Conservation (phyloP, 2,113 vertebrate species). For the Periophthalmus modestus region DNA sequence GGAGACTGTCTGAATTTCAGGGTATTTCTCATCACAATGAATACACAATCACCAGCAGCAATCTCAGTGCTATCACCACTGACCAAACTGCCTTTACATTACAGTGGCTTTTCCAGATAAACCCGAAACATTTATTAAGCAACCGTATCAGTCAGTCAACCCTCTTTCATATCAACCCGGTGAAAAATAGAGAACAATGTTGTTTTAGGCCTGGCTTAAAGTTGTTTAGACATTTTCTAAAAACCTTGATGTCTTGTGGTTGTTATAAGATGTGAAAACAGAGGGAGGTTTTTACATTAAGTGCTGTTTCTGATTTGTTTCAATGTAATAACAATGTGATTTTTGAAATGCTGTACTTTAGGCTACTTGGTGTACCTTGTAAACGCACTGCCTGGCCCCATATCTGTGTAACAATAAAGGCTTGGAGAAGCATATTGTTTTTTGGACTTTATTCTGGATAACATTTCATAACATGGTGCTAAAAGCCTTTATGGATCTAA, state of each 20-base stretch:
- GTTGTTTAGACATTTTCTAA: slow-evolving; percentile 39
- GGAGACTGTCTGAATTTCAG: slow-evolving; percentile 35
- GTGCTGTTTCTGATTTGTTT: slow-evolving; percentile 64
- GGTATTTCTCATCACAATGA: slow-evolving; percentile 30
- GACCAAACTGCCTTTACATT: slow-evolving; percentile 48
- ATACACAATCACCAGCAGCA: slow-evolving; percentile 47
- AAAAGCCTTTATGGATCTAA: too few relatives aligned
- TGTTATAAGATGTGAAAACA: slow-evolving; percentile 48
- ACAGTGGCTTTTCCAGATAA: slow-evolving; percentile 17
- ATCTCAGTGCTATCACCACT: slow-evolving; percentile 18
- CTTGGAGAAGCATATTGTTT: slow-evolving; percentile 50
- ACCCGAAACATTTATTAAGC: neutral
- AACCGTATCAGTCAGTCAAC: slow-evolving; percentile 26
- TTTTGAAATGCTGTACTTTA: slow-evolving; percentile 67
- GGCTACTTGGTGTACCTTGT: slow-evolving; percentile 69
- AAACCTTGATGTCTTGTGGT: slow-evolving; percentile 51
- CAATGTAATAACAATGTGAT: slow-evolving; percentile 64
- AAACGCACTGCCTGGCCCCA: slow-evolving; percentile 65
- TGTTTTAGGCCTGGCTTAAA: slow-evolving; percentile 31
- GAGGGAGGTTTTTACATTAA: slow-evolving; percentile 46
- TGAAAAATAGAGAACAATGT: slow-evolving; percentile 44
- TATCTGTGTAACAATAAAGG: slow-evolving; percentile 73
- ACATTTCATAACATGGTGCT: slow-evolving; percentile 14
- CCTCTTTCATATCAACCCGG: slow-evolving; percentile 52
- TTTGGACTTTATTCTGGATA: slow-evolving; percentile 44